Evolutionary conservation across 2,797 vertebrate genomes (phyloP), one percentile per base, ranked within the genome.

Genomic region (Paramormyrops hopkinsi): DNA sequence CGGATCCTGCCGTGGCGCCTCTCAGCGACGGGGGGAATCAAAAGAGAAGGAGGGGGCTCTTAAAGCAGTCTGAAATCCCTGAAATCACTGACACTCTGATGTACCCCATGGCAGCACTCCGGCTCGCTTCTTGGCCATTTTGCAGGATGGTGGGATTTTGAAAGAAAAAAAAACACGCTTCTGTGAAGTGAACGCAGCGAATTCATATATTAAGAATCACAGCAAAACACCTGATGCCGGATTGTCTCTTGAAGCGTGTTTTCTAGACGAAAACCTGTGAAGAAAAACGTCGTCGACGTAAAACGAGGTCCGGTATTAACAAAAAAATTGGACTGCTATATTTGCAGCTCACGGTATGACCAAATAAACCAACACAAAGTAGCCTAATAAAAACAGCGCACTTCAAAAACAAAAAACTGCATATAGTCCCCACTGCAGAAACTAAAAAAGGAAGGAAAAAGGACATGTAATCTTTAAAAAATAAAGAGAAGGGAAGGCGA

Each of bases 361-460:
- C 53, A 54, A 89, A 87, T 87, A 56, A 89, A 44, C 76, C n/a
- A 87, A 79, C 46, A 46, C 51, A 89, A 65, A 33, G 82, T 73
- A 29, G 29, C 29, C 29, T 29, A 83, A 53, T 88, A 50, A 87
- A 87, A 88, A 56, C 88, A 8, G 46, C 41, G 46, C 69, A 62
- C 84, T 82, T 46, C 59, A 41, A 79, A 88, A 76, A 41, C 59
- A 53, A 65, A 65, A 56, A 85, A 37, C 76, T 46, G 14, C 76
- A 53, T 50, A 87, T 90, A 88, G 84, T 50, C 51, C 51, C 51
- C 25, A 90, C 2, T 53, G 89, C 82, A 89, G 54, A 87, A 44
- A 50, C 85, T 89, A 56, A 73, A 87, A 88, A 62, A 69, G 84
- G 79, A 88, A 56, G 91, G 89, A 82, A 53, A 59, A 76, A 65